Conservation (phyloP, 2,113 vertebrate species). For the Gracilinanus agilis region DNA sequence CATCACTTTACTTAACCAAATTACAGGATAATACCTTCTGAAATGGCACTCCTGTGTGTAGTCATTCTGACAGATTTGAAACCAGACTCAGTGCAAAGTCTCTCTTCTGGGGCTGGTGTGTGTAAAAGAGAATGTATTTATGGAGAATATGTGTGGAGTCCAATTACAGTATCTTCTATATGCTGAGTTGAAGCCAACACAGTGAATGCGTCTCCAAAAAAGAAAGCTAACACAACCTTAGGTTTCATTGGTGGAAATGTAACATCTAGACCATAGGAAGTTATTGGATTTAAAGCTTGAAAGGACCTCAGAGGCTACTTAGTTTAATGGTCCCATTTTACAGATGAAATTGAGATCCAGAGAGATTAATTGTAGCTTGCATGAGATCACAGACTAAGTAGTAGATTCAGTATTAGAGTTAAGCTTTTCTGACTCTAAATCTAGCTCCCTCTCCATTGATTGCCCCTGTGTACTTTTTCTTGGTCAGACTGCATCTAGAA, state of each 20-base stretch:
- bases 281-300: neutral
- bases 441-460: neutral
- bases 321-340: neutral
- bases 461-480: neutral
- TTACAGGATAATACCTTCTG: neutral
- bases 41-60: neutral
- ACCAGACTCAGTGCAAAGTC: neutral
- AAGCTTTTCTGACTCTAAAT: neutral
- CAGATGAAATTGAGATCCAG: neutral
- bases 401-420: neutral
- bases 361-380: neutral
- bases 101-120: neutral
- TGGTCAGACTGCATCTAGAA: neutral
- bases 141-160: neutral
- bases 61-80: neutral
- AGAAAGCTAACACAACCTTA: neutral
- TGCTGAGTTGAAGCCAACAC: neutral
- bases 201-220: neutral
- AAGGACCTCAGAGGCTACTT: neutral
- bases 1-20: slow-evolving; percentile 5
- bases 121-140: slow-evolving; percentile 7
- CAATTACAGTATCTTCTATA: neutral
- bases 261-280: neutral
- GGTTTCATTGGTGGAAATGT: neutral
- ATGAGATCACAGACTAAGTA: neutral